phyloP scores from a whole-genome alignment of 2,113 vertebrate species.

The Paratilapia polleni region DNA sequence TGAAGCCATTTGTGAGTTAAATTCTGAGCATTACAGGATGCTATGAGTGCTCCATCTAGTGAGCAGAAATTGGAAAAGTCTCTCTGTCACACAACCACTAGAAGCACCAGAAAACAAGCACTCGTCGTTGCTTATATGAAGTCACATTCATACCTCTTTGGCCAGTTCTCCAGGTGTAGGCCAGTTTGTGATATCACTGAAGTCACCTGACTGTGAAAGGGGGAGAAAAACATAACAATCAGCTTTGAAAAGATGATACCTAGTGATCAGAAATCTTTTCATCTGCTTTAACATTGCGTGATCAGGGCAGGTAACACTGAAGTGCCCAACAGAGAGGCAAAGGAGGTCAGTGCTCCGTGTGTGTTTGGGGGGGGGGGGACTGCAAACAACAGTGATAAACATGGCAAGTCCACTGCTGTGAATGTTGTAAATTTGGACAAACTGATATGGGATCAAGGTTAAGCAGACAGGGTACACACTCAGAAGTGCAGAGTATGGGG shows the following conservation, averaged over 20 bases:
- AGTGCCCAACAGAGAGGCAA: not conserved
- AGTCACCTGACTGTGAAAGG: slow-evolving; percentile 85
- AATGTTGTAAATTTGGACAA: slow-evolving; percentile 24
- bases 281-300: not conserved
- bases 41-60: slow-evolving; percentile 41
- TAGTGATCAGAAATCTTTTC: not conserved
- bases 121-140: fast-evolving
- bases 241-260: not conserved
- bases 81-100: not conserved
- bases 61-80: slow-evolving; percentile 13
- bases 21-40: not conserved
- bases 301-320: not conserved
- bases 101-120: not conserved
- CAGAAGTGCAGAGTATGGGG: not conserved
- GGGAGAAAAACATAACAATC: not conserved
- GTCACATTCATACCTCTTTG: slow-evolving; percentile 82
- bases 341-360: slow-evolving; percentile 51
- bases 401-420: not conserved
- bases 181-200: slow-evolving; percentile 94
- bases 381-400: slow-evolving; percentile 53
- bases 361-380: not conserved
- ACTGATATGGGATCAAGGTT: slow-evolving; percentile 56
- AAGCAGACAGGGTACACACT: not conserved
- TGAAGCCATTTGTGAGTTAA: not conserved
- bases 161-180: slow-evolving; percentile 94